These are phyloP conservation scores for Bombycilla garrulus DNA, from an alignment of 2,113 vertebrate genomes.

Conservation along the genomic window DNA sequence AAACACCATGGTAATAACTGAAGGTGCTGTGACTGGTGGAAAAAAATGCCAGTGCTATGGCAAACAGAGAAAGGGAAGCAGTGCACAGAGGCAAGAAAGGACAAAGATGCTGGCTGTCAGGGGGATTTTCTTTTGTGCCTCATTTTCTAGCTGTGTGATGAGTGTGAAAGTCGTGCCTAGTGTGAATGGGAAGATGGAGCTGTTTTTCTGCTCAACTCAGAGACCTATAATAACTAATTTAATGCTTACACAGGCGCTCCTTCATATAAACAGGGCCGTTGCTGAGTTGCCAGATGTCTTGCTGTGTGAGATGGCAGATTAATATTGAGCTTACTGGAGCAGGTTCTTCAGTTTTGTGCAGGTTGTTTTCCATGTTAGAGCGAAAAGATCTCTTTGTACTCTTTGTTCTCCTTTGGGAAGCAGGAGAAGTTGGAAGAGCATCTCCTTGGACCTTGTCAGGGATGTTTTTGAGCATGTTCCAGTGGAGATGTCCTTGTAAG, in stretches of 20 bases:
- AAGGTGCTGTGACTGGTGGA: not conserved
- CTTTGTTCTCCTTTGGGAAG: not conserved
- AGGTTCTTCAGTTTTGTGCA: not conserved
- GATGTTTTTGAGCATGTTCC: not conserved
- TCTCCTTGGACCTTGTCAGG: not conserved
- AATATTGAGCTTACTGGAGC: not conserved
- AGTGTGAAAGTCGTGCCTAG: not conserved
- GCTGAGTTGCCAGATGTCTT: slow-evolving; percentile 16
- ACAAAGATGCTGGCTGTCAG: not conserved
- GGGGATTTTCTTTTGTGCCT: not conserved
- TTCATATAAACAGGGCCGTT: not conserved
- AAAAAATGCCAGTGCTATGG: not conserved
- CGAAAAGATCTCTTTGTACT: not conserved
- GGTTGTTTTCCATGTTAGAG: slow-evolving; percentile 25
- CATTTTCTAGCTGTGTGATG: not conserved
- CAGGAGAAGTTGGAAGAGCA: not conserved
- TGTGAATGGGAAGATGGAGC: not conserved
- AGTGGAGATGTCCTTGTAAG: not conserved
- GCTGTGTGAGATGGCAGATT: slow-evolving; percentile 21
- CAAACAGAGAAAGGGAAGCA: not conserved
- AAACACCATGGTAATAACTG: not conserved
- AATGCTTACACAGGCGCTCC: not conserved
- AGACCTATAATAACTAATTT: not conserved
- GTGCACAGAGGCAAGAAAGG: not conserved
- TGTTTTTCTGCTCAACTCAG: not conserved